A percentile compares a stretch with the other conserved stretches of the same genome.
phyloP scores from a whole-genome alignment of 1,140 invertebrate species.

The Samia ricini region DNA sequence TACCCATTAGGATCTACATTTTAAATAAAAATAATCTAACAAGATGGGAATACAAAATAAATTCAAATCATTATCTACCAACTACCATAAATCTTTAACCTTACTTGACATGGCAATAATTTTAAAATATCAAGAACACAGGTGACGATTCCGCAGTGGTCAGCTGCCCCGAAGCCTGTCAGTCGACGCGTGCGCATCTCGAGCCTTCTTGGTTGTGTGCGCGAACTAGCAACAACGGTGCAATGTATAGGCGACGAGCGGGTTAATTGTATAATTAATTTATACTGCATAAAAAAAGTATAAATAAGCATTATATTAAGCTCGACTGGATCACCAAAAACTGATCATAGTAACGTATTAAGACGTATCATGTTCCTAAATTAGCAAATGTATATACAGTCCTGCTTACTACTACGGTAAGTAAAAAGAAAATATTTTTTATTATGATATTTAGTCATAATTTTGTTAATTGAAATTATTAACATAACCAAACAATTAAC shows the following conservation, averaged over 20 bases:
- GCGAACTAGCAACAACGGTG: slow-evolving; percentile 10
- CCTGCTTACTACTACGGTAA: too few species aligned
- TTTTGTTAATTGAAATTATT: too few species aligned
- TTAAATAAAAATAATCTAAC: not conserved
- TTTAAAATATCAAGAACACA: slow-evolving; percentile 41
- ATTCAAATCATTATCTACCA: not conserved
- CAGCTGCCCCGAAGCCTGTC: slow-evolving; percentile 41
- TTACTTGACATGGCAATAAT: not conserved
- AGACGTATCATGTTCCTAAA: too few species aligned
- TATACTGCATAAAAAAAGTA: too few species aligned
- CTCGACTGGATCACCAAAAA: too few species aligned
- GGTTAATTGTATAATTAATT: not conserved
- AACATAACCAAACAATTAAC: too few species aligned
- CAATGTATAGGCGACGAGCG: slow-evolving; percentile 16
- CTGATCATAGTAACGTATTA: too few species aligned
- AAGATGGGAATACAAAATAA: not conserved
- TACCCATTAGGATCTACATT: not conserved
- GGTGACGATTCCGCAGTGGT: slow-evolving; percentile 30
- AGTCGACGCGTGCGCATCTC: slow-evolving; percentile 42
- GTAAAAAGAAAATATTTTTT: too few species aligned
- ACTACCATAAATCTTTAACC: not conserved
- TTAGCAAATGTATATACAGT: too few species aligned
- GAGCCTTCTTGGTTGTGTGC: slow-evolving; percentile 41
- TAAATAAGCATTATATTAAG: too few species aligned
- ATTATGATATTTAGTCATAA: too few species aligned